Evolutionary conservation across 2,113 vertebrate species (phyloP), one percentile per base, ranked within the genome.

Genomic region (Elaphurus davidianus): DNA sequence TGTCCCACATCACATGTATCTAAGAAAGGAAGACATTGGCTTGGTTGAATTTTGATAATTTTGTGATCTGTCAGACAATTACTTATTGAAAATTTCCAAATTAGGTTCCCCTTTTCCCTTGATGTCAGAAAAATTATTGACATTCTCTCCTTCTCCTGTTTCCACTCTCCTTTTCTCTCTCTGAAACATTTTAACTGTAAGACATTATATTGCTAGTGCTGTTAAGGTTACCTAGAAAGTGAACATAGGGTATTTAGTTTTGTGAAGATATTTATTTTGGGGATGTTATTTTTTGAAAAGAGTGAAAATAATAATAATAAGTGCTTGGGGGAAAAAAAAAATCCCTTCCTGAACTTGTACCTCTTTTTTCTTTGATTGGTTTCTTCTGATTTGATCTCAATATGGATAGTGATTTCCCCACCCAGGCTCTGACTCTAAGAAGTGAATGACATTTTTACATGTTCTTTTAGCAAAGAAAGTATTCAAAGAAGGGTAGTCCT

Each of bases 71-170:
- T 6, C 19, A 91, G 71, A 71, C 12, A 96, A 88, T 21, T 45
- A 45, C 47, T 85, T 95, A 62, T 1, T 71, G 45, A 84, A 50
- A 47, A 40, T 64, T 64, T 87, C 43, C 11, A 57, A 89, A 23
- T 86, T 47, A 83, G 23, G 6, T 30, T 82, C 17, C 7, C 33
- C 9, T 93, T 87, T 84, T 86, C 25, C 21, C 62, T 96, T 64
- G 28, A 13, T 87, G 15, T 43, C 94, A 94, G 92, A 87, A 95
- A 93, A 86, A 91, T 54, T 33, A 55, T 84, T 93, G 89, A 62
- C 9, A 40, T 89, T 88, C 15, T 88, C 14, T 25, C 28, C 3
- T 93, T 76, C 10, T 9, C 40, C 47, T 3, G 15, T 78, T 87
- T 89, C 43, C 4, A 28, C 0, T 50, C 13, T 81, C 43, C 3